These are phyloP conservation scores for Chloroclystis v-ata DNA, from an alignment of 2,888 invertebrate species.

Conservation along the genomic window DNA sequence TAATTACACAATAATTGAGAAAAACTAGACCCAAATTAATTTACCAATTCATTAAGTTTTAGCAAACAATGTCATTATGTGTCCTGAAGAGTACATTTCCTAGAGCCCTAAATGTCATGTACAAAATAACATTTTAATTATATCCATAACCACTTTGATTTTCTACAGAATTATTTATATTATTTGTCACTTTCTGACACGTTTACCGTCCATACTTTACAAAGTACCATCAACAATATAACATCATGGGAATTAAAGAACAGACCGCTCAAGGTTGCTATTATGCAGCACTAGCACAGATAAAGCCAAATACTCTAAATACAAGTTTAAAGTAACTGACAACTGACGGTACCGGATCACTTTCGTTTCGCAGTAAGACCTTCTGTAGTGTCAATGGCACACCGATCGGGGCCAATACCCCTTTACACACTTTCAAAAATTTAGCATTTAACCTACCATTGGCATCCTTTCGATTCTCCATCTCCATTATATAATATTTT, in stretches of 20 bases:
- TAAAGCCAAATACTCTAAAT: background rate
- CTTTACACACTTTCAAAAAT: constrained; percentile 6
- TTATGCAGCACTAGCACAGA: background rate
- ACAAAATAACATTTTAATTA: too few species aligned
- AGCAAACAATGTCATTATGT: too few species aligned
- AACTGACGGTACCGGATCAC: constrained; percentile 3
- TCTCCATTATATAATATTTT: constrained; percentile 12
- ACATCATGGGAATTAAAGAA: constrained; percentile 1
- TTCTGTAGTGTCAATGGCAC: constrained; percentile 21
- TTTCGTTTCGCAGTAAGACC: constrained; percentile 18
- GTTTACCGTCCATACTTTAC: too few species aligned
- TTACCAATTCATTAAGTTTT: too few species aligned
- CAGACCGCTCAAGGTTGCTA: background rate
- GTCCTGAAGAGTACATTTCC: too few species aligned
- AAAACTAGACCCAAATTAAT: too few species aligned
- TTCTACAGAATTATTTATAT: too few species aligned
- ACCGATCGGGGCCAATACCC: constrained; percentile 10
- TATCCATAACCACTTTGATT: too few species aligned
- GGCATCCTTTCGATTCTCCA: constrained; percentile 15
- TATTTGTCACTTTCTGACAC: too few species aligned
- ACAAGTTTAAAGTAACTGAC: background rate
- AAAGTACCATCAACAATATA: background rate
- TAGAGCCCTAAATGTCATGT: too few species aligned
- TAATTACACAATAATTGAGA: too few species aligned
- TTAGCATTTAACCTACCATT: constrained; percentile 8